Evolutionary conservation across 2,113 vertebrate genomes (phyloP).

Genomic region (Pterophyllum scalare): DNA sequence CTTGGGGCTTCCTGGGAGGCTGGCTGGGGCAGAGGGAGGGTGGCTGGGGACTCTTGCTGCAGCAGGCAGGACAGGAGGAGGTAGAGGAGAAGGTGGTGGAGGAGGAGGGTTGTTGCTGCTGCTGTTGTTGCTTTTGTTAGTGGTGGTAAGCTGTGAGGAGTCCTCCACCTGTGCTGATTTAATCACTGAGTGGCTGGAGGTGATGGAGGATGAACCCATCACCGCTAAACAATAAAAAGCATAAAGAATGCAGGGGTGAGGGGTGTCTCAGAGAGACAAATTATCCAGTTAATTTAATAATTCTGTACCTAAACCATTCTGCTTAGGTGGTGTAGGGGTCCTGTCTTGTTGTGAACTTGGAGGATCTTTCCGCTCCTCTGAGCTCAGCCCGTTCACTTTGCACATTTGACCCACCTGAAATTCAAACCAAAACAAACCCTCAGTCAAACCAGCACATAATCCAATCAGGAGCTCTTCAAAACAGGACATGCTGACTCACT

Average conservation of each 20-base stretch:
- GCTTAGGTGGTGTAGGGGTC: constrained; percentile 79
- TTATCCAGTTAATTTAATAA: background rate
- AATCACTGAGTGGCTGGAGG: constrained; percentile 85
- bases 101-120: constrained; percentile 12
- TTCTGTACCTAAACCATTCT: constrained; percentile 84
- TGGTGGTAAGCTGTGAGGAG: constrained; percentile 78
- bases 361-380: constrained; percentile 83
- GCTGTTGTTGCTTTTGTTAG: constrained; percentile 62
- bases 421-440: constrained; percentile 19
- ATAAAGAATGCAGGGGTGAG: background rate
- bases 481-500: constrained; percentile 77
- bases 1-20: constrained; percentile 81
- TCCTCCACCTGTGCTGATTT: constrained; percentile 85
- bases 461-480: background rate
- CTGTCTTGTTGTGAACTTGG: constrained; percentile 76
- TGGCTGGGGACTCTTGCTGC: constrained; percentile 83
- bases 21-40: constrained; percentile 79
- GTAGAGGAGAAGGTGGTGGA: constrained; percentile 41
- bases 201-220: constrained; percentile 73
- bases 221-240: constrained; percentile 19
- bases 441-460: background rate
- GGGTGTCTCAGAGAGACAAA: background rate
- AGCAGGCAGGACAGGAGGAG: constrained; percentile 86
- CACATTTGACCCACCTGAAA: constrained; percentile 75
- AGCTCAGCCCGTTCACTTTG: constrained; percentile 84